phyloP scores from a whole-genome alignment of 2,888 invertebrate species.

The Dryobota labecula region DNA sequence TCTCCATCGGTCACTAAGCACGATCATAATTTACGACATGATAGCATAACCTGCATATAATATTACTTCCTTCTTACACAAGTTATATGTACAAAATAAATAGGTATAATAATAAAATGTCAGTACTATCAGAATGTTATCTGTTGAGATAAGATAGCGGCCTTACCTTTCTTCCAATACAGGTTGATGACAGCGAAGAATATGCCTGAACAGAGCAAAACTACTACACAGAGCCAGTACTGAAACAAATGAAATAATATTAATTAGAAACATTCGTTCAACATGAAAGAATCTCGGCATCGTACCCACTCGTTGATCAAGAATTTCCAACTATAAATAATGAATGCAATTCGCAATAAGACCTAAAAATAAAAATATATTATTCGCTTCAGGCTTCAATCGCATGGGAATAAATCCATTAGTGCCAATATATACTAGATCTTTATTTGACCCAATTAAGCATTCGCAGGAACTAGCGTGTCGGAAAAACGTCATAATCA shows the following conservation, averaged over 20 bases:
- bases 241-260: constrained; percentile 75
- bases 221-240: constrained; percentile 93
- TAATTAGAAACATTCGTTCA: not conserved
- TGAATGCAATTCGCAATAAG: not conserved
- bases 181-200: constrained; percentile 93
- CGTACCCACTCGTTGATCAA: not conserved
- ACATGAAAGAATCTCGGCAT: not conserved
- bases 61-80: constrained; percentile 27
- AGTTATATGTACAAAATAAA: constrained; percentile 16
- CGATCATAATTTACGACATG: constrained; percentile 5
- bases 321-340: not conserved
- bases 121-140: constrained; percentile 57
- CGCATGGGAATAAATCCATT: constrained; percentile 9
- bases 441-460: constrained; percentile 33
- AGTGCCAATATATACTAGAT: not conserved
- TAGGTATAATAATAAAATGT: constrained; percentile 43
- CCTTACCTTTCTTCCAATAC: constrained; percentile 93
- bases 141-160: constrained; percentile 57
- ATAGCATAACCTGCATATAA: constrained; percentile 20
- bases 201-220: constrained; percentile 92
- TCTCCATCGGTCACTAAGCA: not conserved
- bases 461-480: constrained; percentile 14
- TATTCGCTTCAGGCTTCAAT: constrained; percentile 15
- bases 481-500: no score
- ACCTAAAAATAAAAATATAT: not conserved